These are phyloP conservation scores for Phrynosoma blainvillii DNA, from an alignment of 2,113 vertebrate genomes.

Conservation along the genomic window DNA sequence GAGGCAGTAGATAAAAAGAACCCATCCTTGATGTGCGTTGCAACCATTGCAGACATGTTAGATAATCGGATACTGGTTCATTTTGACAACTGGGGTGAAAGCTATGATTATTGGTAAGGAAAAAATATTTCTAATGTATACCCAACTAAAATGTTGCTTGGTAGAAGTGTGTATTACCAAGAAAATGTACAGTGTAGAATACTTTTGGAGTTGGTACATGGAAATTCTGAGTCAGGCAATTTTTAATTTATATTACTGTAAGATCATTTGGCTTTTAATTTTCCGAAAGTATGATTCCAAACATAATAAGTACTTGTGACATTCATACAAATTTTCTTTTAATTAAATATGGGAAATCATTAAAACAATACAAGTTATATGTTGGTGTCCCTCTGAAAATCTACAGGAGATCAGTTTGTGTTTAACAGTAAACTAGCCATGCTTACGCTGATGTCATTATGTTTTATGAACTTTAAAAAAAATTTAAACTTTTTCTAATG, in stretches of 20 bases:
- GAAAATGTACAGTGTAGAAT: background rate
- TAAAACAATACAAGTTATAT: background rate
- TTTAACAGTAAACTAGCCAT: too few relatives aligned
- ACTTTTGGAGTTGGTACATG: background rate
- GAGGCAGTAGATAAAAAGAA: constrained; percentile 92
- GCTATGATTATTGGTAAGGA: constrained; percentile 89
- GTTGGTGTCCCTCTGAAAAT: background rate
- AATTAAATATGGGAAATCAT: background rate
- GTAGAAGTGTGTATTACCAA: background rate
- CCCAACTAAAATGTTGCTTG: background rate
- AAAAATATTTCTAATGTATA: rapidly evolving
- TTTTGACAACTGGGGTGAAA: constrained; percentile 91
- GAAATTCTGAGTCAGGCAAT: background rate
- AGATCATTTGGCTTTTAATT: background rate
- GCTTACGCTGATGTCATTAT: too few relatives aligned
- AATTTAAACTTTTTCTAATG: too few relatives aligned
- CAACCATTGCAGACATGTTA: constrained; percentile 83
- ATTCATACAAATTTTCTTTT: background rate
- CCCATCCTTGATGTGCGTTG: constrained; percentile 84
- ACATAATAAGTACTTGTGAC: background rate
- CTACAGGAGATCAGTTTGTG: too few relatives aligned
- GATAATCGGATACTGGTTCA: constrained; percentile 90
- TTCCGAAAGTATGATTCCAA: background rate
- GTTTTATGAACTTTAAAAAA: too few relatives aligned
- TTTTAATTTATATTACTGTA: background rate